phyloP scores from a whole-genome alignment of 2,797 vertebrate species.

The Enteromius paludinosus region DNA sequence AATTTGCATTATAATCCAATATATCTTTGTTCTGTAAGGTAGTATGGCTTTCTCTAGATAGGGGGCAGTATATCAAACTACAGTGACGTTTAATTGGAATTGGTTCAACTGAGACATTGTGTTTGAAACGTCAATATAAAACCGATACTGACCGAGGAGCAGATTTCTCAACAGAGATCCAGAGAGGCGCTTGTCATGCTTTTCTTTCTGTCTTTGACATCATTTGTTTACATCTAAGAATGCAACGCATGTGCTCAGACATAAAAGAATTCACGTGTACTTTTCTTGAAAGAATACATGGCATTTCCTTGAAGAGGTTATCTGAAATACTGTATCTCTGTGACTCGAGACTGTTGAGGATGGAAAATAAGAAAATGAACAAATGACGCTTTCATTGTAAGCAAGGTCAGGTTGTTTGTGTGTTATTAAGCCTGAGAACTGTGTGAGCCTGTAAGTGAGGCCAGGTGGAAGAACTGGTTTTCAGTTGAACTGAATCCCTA shows the following conservation, averaged over 20 bases:
- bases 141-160: slow-evolving; percentile 30
- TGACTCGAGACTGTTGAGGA: neutral
- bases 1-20: no score
- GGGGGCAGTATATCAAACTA: neutral
- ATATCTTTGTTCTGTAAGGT: no score
- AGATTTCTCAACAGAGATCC: neutral
- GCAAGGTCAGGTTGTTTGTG: slow-evolving; percentile 7
- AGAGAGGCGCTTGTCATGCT: neutral
- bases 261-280: neutral
- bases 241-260: neutral
- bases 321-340: neutral
- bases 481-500: slow-evolving; percentile 4
- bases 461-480: neutral
- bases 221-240: slow-evolving; percentile 16
- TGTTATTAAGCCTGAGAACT: neutral
- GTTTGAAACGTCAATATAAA: neutral
- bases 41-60: neutral
- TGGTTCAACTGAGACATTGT: neutral
- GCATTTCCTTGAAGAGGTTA: neutral
- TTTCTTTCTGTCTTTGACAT: slow-evolving; percentile 9
- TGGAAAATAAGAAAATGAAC: neutral
- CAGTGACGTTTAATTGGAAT: neutral
- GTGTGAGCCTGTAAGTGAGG: neutral
- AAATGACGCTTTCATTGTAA: neutral
- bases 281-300: neutral